Evolutionary conservation across 1,140 invertebrate species (phyloP).

Genomic region (Scylla paramamosain): DNA sequence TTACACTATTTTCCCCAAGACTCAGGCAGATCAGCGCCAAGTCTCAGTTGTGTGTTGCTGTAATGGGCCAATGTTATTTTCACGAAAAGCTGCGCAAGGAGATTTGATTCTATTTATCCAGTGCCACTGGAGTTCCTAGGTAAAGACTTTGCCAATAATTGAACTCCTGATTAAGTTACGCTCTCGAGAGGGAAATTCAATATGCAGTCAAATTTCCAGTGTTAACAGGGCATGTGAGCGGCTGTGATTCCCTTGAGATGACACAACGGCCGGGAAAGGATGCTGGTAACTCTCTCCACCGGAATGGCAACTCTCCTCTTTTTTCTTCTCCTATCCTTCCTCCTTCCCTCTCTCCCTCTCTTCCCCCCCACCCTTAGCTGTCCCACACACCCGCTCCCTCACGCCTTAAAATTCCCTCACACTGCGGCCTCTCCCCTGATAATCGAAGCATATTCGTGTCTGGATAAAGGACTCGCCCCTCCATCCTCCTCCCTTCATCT

Average conservation of each 20-base stretch:
- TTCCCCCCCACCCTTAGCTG: background rate
- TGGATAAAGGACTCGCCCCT: conserved; percentile 31
- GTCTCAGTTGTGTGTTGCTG: background rate
- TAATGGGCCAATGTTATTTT: conserved; percentile 11
- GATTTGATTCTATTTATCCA: conserved; percentile 1
- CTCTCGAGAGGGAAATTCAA: background rate
- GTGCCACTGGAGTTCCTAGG: background rate
- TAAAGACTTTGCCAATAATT: conserved; percentile 15
- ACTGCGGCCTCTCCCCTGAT: background rate
- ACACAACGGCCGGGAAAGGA: background rate
- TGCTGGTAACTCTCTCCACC: background rate
- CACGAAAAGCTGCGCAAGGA: background rate
- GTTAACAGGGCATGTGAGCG: background rate
- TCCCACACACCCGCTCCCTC: background rate
- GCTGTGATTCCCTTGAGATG: background rate
- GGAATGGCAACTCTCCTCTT: background rate
- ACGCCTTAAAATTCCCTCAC: conserved; percentile 34
- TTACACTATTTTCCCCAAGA: background rate
- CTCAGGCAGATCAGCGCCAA: background rate
- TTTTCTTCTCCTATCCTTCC: background rate
- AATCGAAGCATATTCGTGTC: conserved; percentile 43
- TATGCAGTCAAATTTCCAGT: background rate
- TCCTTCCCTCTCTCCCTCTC: background rate
- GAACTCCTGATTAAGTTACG: conserved; percentile 4
- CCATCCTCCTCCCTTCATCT: conserved; percentile 23